Conservation (phyloP, 2,113 vertebrate genomes). For the Etheostoma spectabile region DNA sequence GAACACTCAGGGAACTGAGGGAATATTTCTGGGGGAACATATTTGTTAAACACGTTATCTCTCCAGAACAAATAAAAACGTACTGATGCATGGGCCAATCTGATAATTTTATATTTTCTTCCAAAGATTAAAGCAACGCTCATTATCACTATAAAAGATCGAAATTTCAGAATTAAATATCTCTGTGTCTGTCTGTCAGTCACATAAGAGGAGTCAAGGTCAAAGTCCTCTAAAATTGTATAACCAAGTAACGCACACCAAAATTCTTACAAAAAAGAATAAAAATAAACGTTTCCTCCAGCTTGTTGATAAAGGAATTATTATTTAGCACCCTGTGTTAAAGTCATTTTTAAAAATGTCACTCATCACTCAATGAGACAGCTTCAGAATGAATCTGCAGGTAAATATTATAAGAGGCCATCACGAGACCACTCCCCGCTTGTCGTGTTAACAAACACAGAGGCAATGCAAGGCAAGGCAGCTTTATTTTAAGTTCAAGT, state of each 20-base stretch:
- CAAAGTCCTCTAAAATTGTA: not conserved
- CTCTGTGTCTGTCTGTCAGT: not conserved
- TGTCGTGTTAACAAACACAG: no score
- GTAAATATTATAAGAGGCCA: not conserved
- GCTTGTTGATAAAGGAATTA: not conserved
- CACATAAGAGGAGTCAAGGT: no score
- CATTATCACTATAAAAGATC: not conserved
- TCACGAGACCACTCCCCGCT: no score
- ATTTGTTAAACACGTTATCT: not conserved
- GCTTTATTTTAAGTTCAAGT: no score
- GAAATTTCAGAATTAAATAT: not conserved
- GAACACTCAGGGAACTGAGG: not conserved
- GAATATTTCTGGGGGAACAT: not conserved
- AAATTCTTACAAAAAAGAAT: not conserved
- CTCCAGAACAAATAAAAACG: not conserved
- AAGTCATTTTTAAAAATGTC: not conserved
- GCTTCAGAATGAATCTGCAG: not conserved
- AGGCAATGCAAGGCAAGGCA: no score
- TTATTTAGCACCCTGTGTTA: not conserved
- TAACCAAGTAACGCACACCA: not conserved
- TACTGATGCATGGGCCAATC: not conserved
- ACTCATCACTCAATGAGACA: not conserved
- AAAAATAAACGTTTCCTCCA: not conserved
- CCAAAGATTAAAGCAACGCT: not conserved
- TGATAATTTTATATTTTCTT: not conserved